Percentiles rank a stretch among this genome's conserved stretches.
These are phyloP conservation scores for Ectropis crepuscularia DNA, from an alignment of 2,888 invertebrate species.

Conservation along the genomic window DNA sequence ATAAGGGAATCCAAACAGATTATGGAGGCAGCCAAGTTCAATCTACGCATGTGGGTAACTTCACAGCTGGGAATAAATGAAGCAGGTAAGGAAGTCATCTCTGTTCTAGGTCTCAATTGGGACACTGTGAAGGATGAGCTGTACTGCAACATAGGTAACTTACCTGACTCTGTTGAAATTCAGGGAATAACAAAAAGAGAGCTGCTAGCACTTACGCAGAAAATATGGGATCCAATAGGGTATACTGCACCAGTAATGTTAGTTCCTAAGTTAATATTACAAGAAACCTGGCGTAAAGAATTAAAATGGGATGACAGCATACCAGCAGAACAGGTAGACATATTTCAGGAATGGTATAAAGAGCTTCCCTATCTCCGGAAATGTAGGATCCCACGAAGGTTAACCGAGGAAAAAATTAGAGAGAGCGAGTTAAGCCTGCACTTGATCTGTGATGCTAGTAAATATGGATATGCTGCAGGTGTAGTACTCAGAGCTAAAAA, in stretches of 20 bases:
- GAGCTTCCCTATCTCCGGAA: background rate
- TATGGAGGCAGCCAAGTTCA: slow-evolving; percentile 16
- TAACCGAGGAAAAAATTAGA: background rate
- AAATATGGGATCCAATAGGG: slow-evolving; percentile 14
- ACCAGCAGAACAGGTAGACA: background rate
- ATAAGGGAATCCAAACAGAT: slow-evolving; percentile 11
- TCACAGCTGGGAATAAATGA: slow-evolving; percentile 9
- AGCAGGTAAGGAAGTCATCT: slow-evolving; percentile 9
- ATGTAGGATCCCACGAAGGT: background rate
- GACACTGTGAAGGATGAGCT: slow-evolving; percentile 8
- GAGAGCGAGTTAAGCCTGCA: background rate
- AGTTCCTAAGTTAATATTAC: slow-evolving; percentile 8
- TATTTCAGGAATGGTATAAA: slow-evolving; percentile 3
- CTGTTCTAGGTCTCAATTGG: slow-evolving; percentile 17
- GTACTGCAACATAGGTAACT: slow-evolving; percentile 1
- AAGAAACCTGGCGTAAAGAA: slow-evolving; percentile 6
- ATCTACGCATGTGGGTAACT: slow-evolving; percentile 13
- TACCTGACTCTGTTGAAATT: slow-evolving; percentile 3
- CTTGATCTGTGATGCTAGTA: background rate
- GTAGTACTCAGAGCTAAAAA: background rate
- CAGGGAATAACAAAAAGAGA: slow-evolving; percentile 10
- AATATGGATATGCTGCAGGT: slow-evolving; percentile 4
- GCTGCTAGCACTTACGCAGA: slow-evolving; percentile 13
- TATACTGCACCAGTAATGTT: slow-evolving; percentile 6
- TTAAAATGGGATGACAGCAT: slow-evolving; percentile 6